These are phyloP conservation scores for Atlantisia rogersi DNA, from an alignment of 2,113 vertebrate species.

Conservation along the genomic window DNA sequence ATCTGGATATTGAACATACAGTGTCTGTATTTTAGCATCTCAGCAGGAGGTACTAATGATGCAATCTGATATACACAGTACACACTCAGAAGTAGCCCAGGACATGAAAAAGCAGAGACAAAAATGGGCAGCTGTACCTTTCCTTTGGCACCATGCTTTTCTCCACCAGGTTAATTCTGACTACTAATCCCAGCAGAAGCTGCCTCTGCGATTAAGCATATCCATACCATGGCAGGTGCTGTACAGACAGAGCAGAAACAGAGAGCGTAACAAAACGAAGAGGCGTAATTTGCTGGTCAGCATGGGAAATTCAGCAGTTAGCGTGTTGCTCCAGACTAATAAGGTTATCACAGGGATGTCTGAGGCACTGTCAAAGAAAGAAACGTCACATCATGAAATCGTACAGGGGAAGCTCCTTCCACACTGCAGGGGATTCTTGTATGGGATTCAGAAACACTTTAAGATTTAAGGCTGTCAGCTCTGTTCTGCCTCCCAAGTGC, in stretches of 20 bases:
- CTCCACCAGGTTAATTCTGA: background rate
- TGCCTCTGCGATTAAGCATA: background rate
- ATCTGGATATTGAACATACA: accelerated
- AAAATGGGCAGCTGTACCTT: accelerated
- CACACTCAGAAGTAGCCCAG: background rate
- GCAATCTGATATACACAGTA: background rate
- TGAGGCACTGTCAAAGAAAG: accelerated
- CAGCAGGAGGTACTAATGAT: background rate
- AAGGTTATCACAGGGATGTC: background rate
- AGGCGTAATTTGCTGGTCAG: accelerated
- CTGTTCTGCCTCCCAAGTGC: background rate
- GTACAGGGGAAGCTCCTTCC: background rate
- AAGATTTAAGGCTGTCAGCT: background rate
- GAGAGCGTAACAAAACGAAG: background rate
- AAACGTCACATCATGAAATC: accelerated
- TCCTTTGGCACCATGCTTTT: background rate
- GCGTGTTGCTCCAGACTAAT: background rate
- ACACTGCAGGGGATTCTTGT: background rate
- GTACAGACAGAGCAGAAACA: background rate
- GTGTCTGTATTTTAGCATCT: background rate
- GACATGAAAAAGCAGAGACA: background rate
- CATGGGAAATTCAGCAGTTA: background rate
- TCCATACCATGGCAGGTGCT: accelerated
- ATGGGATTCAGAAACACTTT: background rate
- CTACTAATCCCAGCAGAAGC: background rate